Conservation (phyloP, 1,140 invertebrate species). For the Drosophila gunungcola region DNA sequence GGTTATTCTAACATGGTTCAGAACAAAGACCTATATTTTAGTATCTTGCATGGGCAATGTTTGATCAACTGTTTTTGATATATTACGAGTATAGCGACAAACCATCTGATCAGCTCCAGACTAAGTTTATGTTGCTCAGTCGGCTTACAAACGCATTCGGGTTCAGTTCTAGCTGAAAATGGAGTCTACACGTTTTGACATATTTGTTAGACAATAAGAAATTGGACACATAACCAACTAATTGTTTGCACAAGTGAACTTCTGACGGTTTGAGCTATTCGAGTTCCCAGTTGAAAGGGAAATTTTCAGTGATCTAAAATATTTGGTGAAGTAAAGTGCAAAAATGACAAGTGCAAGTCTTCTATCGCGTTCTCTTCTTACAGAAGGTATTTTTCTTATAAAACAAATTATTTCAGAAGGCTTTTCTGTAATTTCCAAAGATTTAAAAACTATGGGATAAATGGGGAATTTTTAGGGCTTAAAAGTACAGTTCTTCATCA, state of each 20-base stretch:
- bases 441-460: too few species aligned
- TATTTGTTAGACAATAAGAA: conserved; percentile 1
- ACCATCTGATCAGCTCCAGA: neutral
- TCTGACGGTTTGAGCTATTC: neutral
- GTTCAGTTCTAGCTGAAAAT: conserved; percentile 13
- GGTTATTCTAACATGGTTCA: neutral
- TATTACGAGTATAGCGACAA: conserved; percentile 2
- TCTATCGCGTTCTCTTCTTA: conserved; percentile 17
- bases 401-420: neutral
- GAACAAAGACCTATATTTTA: neutral
- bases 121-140: conserved; percentile 15
- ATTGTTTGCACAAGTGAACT: conserved; percentile 45
- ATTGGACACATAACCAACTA: neutral
- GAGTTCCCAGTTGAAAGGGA: conserved; percentile 14
- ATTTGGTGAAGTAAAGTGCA: neutral
- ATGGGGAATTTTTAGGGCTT: too few species aligned
- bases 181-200: conserved; percentile 11
- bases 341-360: conserved; percentile 26
- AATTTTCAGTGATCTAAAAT: conserved; percentile 8
- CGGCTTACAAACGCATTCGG: conserved; percentile 3
- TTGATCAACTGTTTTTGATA: conserved; percentile 35
- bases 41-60: neutral
- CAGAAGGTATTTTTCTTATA: conserved; percentile 15
- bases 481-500: too few species aligned
- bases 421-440: too few species aligned